phyloP scores from a whole-genome alignment of 1,140 invertebrate species.

The Cryptotermes secundus region DNA sequence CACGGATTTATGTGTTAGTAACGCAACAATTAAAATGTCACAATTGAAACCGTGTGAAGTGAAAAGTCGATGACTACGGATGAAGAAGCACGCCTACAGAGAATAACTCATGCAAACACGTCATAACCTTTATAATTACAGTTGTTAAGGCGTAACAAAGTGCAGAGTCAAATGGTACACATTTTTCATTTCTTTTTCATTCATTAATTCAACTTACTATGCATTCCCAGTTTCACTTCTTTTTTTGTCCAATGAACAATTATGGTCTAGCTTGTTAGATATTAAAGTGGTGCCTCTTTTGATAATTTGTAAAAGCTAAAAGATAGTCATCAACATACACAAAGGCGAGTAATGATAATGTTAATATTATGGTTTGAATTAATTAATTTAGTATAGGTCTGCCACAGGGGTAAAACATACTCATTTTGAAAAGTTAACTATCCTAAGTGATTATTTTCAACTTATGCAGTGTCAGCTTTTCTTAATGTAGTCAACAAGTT shows the following conservation, averaged over 20 bases:
- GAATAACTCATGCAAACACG: background rate
- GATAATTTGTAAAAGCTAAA: background rate
- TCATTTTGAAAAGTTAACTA: background rate
- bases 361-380: background rate
- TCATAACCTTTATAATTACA: background rate
- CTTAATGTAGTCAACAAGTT: no score
- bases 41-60: background rate
- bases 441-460: background rate
- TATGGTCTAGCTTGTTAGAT: background rate
- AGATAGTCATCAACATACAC: background rate
- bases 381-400: background rate
- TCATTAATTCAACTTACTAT: background rate
- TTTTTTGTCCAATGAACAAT: no score
- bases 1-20: background rate
- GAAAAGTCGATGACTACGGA: background rate
- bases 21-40: conserved; percentile 1
- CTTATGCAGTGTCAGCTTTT: no score
- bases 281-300: background rate
- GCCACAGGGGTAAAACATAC: background rate
- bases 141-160: background rate
- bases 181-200: background rate
- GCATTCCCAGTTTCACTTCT: background rate
- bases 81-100: background rate
- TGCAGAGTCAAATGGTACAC: background rate
- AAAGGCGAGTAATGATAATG: background rate